phyloP scores from a whole-genome alignment of 2,888 invertebrate species.

The Lagria hirta region DNA sequence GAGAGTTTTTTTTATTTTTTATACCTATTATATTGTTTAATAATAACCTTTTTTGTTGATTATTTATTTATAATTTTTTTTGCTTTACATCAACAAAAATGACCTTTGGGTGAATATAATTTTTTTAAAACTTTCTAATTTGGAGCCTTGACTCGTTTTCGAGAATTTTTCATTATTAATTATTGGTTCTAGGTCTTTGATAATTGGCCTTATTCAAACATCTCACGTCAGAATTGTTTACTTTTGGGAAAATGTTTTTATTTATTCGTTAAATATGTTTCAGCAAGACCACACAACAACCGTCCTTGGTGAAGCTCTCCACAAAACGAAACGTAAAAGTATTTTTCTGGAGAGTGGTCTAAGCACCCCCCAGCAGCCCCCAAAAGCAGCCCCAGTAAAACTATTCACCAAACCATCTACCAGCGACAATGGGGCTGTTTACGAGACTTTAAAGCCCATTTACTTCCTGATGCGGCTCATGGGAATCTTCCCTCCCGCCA shows the following conservation, averaged over 20 bases:
- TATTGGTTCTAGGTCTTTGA: conserved; percentile 29
- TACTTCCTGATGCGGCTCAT: conserved; percentile 57
- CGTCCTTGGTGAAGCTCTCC: conserved; percentile 26
- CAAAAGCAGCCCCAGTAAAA: conserved; percentile 34
- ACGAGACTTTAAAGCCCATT: conserved; percentile 55
- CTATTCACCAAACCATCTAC: conserved; percentile 28
- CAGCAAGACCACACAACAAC: conserved; percentile 11
- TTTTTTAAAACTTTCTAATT: no score
- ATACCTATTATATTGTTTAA: no score
- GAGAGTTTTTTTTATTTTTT: no score
- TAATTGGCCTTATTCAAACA: conserved; percentile 31
- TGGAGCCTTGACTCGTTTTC: no score
- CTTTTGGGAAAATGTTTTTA: conserved; percentile 3
- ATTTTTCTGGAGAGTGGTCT: conserved; percentile 46
- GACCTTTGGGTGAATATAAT: no score
- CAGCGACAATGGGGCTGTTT: conserved; percentile 47
- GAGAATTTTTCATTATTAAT: no score
- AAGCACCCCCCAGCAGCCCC: conserved; percentile 33
- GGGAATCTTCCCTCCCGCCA: conserved; percentile 65
- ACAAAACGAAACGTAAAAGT: conserved; percentile 31
- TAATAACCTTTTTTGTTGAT: no score
- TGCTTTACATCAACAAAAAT: no score
- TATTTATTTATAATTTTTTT: no score
- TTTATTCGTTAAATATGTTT: conserved; percentile 27
- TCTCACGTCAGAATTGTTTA: conserved; percentile 15